Conservation (phyloP, 2,888 invertebrate species). For the Theretra japonica region DNA sequence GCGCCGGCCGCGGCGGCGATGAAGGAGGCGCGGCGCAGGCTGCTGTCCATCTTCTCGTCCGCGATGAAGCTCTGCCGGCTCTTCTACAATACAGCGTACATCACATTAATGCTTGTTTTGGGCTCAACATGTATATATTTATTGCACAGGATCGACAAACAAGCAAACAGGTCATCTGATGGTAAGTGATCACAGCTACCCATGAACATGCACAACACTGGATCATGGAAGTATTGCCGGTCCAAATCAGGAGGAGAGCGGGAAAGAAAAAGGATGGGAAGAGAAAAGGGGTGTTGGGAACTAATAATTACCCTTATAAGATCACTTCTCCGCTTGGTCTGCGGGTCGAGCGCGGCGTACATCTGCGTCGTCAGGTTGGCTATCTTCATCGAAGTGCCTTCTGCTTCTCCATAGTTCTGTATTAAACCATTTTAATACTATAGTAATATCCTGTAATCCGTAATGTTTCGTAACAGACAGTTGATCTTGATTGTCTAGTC, state of each 20-base stretch:
- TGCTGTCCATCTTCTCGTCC: slow-evolving; percentile 61
- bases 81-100: slow-evolving; percentile 48
- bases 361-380: slow-evolving; percentile 70
- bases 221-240: too few relatives aligned
- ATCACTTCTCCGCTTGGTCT: slow-evolving; percentile 57
- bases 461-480: too few relatives aligned
- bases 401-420: slow-evolving; percentile 44
- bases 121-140: too few relatives aligned
- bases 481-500: too few relatives aligned
- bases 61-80: slow-evolving; percentile 69
- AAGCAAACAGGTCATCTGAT: too few relatives aligned
- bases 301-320: slow-evolving; percentile 52
- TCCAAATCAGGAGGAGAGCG: too few relatives aligned
- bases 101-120: too few relatives aligned
- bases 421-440: slow-evolving; percentile 19
- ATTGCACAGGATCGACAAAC: too few relatives aligned
- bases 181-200: too few relatives aligned
- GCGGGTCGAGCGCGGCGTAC: slow-evolving; percentile 65
- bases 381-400: slow-evolving; percentile 63
- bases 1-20: slow-evolving; percentile 58
- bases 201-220: too few relatives aligned
- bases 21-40: slow-evolving; percentile 63
- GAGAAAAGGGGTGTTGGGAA: too few relatives aligned
- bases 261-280: too few relatives aligned
- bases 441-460: neutral